Conservation (phyloP, 92 coral and sea anemone species). For the Meandrina meandrites region DNA sequence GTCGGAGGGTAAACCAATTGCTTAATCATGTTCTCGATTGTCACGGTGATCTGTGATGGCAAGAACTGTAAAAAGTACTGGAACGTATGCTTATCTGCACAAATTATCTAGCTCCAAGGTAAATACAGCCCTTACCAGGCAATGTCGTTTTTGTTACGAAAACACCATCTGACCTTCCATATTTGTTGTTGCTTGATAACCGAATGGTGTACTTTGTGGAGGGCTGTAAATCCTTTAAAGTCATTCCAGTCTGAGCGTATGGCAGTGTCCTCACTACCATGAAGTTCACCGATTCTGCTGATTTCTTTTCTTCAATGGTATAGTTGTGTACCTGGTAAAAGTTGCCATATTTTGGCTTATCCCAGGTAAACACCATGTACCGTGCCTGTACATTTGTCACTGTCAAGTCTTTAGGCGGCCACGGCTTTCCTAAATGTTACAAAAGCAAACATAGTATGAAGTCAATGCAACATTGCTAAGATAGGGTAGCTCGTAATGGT, state of each 20-base stretch:
- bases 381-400: constrained; percentile 9
- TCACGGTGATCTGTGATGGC: no score
- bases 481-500: not conserved
- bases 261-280: not conserved
- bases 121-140: constrained; percentile 17
- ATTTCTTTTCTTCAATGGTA: not conserved
- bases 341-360: constrained; percentile 11
- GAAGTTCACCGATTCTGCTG: not conserved
- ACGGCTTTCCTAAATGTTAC: not conserved
- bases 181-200: constrained; percentile 23
- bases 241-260: not conserved
- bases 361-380: constrained; percentile 5
- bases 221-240: not conserved
- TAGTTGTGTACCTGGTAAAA: constrained; percentile 1
- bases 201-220: constrained; percentile 7
- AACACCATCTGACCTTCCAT: constrained; percentile 10
- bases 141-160: not conserved
- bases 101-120: no score
- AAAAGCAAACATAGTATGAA: not conserved
- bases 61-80: no score
- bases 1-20: not conserved
- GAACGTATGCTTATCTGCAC: no score
- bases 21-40: no score
- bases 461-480: not conserved
- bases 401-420: constrained; percentile 7